Percentiles rank a stretch among this genome's conserved stretches.
phyloP scores from a whole-genome alignment of 2,797 vertebrate species.

The Dendrocincla fuliginosa region DNA sequence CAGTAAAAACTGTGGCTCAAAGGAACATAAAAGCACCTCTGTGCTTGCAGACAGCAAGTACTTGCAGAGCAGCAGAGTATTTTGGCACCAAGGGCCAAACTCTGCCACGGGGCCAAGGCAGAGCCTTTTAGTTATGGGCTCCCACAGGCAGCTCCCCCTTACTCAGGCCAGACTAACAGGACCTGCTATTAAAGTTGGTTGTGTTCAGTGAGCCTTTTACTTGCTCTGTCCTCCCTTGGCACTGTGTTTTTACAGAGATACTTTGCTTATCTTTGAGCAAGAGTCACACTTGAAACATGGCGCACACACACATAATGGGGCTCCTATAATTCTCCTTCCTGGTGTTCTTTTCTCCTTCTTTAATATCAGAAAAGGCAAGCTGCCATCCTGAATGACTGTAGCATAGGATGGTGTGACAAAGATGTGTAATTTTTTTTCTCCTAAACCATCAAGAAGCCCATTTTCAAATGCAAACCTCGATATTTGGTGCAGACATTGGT shows the following conservation, averaged over 20 bases:
- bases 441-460: not conserved
- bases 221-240: not conserved
- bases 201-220: not conserved
- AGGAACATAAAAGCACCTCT: not conserved
- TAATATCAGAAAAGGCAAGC: not conserved
- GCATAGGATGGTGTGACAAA: not conserved
- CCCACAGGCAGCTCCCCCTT: not conserved
- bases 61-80: not conserved
- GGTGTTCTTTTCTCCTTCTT: not conserved
- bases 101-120: not conserved
- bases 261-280: not conserved
- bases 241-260: not conserved
- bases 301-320: not conserved
- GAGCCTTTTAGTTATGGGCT: not conserved
- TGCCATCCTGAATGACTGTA: not conserved
- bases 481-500: no score
- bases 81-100: not conserved
- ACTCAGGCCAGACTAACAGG: not conserved
- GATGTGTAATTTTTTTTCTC: not conserved
- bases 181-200: not conserved
- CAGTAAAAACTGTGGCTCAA: not conserved
- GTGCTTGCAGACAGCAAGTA: accelerated
- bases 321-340: not conserved
- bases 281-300: not conserved
- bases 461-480: not conserved